Base-by-base conservation (phyloP, 2,113 vertebrate genomes). In the Tetrax tetrax region DNA sequence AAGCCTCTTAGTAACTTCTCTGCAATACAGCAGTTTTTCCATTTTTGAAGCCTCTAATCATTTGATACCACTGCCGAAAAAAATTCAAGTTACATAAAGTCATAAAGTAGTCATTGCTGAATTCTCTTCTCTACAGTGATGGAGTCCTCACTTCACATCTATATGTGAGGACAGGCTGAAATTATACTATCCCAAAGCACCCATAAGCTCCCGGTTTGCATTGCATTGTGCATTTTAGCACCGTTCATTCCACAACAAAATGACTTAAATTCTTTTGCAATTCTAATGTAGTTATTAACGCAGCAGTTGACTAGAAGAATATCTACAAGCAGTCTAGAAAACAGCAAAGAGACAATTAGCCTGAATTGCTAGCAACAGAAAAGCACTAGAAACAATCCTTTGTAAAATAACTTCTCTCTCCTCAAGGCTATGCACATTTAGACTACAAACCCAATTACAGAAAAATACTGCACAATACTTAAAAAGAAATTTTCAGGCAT, bases 261-360 rank as follows among this genome's bases (percentile, higher is more conserved):
- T 65, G 13, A 95, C 54, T 74, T 85, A 89, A 65, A 79, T 95
- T 92, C 45, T 88, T 86, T 89, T 91, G 56, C 60, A 97, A 94
- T 86, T 92, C 68, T 84, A 85, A 94, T 87, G 60, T 78, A 93
- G 50, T 91, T 95, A 96, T 69, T 97, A 91, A 94, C 81, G 92
- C 56, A 83, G 66, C 59, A 80, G 75, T 79, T 95, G 60, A 72
- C 86, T 87, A 91, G 63, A 72, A 70, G 48, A 82, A 60, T 85
- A 90, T 41, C 77, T 96, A 72, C 51, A 92, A 72, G 60, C 69
- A 47, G 53, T n/a, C 37, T 47, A 92, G 64, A 94, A 93, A 95
- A 87, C 28, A 78, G 64, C 47, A 87, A 88, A 57, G 8, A 76
- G 48, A 80, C 28, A 87, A 74, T 48, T 63, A 89, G 77, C 83